phyloP scores from a whole-genome alignment of 2,797 vertebrate species.

The Liasis olivaceus region DNA sequence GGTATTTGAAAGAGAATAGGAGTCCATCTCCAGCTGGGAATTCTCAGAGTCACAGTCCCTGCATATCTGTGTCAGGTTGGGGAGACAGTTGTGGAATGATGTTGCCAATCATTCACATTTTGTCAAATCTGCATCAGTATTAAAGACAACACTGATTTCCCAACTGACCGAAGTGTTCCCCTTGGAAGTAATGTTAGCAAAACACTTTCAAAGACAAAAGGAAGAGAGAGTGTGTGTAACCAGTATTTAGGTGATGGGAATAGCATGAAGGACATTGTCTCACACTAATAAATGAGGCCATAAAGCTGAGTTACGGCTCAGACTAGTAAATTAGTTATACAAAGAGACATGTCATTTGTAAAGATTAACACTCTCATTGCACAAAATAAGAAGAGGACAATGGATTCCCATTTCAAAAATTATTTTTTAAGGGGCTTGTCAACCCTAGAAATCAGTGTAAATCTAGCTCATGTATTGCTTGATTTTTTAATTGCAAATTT shows the following conservation, averaged over 20 bases:
- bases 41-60: background rate
- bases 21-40: background rate
- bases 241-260: slow-evolving; percentile 19
- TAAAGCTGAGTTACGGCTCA: slow-evolving; percentile 28
- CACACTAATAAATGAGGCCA: slow-evolving; percentile 20
- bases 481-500: background rate
- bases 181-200: background rate
- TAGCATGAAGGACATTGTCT: background rate
- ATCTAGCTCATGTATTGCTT: background rate
- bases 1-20: background rate
- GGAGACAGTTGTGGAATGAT: background rate
- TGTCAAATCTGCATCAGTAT: background rate
- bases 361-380: background rate
- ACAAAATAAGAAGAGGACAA: background rate
- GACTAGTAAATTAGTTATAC: background rate
- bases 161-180: background rate
- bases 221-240: background rate
- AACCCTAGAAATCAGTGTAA: background rate
- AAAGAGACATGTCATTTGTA: background rate
- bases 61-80: background rate
- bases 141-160: background rate
- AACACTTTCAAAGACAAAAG: slow-evolving; percentile 6
- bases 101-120: background rate
- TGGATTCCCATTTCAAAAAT: background rate
- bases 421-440: background rate